These are phyloP conservation scores for Percopsis omiscomaycus DNA, from an alignment of 2,797 vertebrate genomes.

Conservation along the genomic window DNA sequence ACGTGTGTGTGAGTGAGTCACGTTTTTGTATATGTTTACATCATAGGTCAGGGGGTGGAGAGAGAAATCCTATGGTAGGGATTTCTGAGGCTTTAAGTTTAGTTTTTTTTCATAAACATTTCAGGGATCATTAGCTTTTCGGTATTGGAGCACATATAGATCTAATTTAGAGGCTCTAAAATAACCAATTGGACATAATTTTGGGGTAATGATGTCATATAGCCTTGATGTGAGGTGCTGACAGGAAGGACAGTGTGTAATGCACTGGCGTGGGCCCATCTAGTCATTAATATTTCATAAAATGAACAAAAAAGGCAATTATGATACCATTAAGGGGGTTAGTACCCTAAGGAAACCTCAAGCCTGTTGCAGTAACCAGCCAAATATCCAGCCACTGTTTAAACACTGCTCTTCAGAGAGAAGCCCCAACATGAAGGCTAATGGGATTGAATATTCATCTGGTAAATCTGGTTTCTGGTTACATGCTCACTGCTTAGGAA, in stretches of 20 bases:
- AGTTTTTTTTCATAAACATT: constrained; percentile 27
- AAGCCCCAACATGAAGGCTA: no score
- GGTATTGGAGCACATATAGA: constrained; percentile 37
- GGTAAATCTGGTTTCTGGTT: constrained; percentile 32
- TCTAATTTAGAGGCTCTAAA: constrained; percentile 64
- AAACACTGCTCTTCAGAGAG: constrained; percentile 44
- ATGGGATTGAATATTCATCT: constrained; percentile 2
- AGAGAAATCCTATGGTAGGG: no score
- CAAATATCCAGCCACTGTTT: constrained; percentile 25
- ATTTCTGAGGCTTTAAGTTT: background rate
- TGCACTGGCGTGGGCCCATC: constrained; percentile 38
- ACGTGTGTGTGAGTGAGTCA: no score
- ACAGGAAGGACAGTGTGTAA: constrained; percentile 54
- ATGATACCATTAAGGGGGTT: constrained; percentile 69
- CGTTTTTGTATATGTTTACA: no score
- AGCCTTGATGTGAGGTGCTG: constrained; percentile 52
- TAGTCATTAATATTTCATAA: constrained; percentile 72
- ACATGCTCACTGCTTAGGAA: constrained; percentile 32
- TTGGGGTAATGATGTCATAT: constrained; percentile 70
- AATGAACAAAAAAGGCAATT: constrained; percentile 72
- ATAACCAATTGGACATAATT: constrained; percentile 68
- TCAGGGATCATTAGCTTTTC: constrained; percentile 42
- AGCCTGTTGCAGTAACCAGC: constrained; percentile 52
- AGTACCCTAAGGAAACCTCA: constrained; percentile 56
- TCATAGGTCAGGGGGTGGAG: no score